A percentile compares a stretch with the other conserved stretches of the same genome.
These are phyloP conservation scores for Apis laboriosa DNA, from an alignment of 1,140 invertebrate genomes.

Conservation along the genomic window DNA sequence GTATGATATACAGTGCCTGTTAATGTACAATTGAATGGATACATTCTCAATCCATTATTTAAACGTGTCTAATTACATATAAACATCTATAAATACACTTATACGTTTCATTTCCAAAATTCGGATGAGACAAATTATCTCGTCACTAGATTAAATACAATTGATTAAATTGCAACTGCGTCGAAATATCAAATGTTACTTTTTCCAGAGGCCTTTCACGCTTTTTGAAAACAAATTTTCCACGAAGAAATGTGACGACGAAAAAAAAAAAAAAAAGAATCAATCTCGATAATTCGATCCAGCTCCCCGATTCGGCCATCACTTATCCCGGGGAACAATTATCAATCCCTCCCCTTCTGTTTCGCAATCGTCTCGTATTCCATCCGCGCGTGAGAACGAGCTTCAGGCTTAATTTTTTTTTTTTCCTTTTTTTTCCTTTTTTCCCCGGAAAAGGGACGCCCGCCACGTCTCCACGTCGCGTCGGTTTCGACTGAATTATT, in stretches of 20 bases:
- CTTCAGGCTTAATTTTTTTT: constrained; percentile 17
- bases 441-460: constrained; percentile 18
- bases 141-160: too few relatives aligned
- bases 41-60: too few relatives aligned
- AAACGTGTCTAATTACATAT: too few relatives aligned
- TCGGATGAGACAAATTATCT: too few relatives aligned
- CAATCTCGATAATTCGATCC: constrained; percentile 23
- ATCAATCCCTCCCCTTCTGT: constrained; percentile 8
- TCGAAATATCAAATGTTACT: too few relatives aligned
- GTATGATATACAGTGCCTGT: too few relatives aligned
- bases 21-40: too few relatives aligned
- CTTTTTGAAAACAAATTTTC: neutral
- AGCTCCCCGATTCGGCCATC: constrained; percentile 23
- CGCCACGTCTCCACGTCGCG: constrained; percentile 14
- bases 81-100: too few relatives aligned
- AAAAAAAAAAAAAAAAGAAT: constrained; percentile 10
- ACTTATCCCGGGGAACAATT: constrained; percentile 41
- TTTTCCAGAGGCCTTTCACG: too few relatives aligned
- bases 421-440: neutral
- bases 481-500: constrained; percentile 49
- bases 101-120: too few relatives aligned
- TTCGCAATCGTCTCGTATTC: constrained; percentile 42
- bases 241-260: neutral
- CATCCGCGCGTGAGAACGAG: constrained; percentile 2
- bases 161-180: too few relatives aligned